Evolutionary conservation across 2,888 invertebrate genomes (phyloP), one percentile per base, ranked within the genome.

Genomic region (Hydroisotoma schaefferi): DNA sequence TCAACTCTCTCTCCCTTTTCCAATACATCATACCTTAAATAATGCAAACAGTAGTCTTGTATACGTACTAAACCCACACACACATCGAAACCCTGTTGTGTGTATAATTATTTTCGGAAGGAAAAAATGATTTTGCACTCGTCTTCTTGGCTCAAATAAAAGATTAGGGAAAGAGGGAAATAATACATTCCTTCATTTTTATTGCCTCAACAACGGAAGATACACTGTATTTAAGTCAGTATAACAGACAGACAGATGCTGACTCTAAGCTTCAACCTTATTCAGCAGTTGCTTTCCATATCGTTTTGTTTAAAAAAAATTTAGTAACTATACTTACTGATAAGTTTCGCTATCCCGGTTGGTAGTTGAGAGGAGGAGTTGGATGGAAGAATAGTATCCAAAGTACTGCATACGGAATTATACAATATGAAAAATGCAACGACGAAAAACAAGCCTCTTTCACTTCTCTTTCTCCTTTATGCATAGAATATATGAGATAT

Each of bases 1-100:
- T n/a, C n/a, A 53, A 57, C 43, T 57, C 54, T 53, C 61, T 55
- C 65, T 68, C 68, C 65, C 65, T 66, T 63, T 66, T 62, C 67
- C 69, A 67, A 71, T 71, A 69, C 62, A 67, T 69, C 66, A 68
- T 68, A 47, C 61, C 58, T 66, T 68, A 63, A 70, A 68, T 70
- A 68, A 67, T 64, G 65, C 68, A 70, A 62, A 65, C 61, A 67
- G 55, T 58, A 52, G 29, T 48, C 40, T 43, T 20, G 6, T 18
- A 48, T 46, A 33, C 40, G 37, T 40, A 55, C 46, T 44, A 47
- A 55, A 47, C 56, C 55, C 59, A 62, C 57, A 25, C 8, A 58
- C 59, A 59, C 62, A 57, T 61, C 48, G 63, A 63, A 60, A 63
- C 67, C 67, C 67, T 65, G 67, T 67, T 65, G 67, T 67, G 67